phyloP scores from a whole-genome alignment of 53 echinoderm and acorn worm species.

The Echinometra lucunter region DNA sequence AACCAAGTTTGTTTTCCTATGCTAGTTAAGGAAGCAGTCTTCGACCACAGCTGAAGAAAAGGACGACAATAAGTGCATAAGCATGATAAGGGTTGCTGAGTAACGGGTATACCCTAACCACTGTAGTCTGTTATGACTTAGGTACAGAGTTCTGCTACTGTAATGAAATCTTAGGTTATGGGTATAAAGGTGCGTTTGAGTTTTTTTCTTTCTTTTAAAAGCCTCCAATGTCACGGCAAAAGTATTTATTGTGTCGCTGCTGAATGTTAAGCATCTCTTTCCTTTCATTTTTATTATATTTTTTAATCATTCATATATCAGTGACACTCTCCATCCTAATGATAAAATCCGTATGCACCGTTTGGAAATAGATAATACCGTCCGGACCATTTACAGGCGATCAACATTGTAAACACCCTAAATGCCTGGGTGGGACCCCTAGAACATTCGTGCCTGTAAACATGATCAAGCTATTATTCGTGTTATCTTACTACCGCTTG shows the following conservation, averaged over 20 bases:
- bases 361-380: background rate
- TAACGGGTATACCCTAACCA: background rate
- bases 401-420: background rate
- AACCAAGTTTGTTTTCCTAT: background rate
- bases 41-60: background rate
- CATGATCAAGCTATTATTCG: constrained; percentile 46
- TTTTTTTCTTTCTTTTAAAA: too few species aligned
- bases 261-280: too few species aligned
- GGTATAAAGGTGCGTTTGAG: too few species aligned
- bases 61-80: background rate
- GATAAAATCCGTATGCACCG: background rate
- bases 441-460: constrained; percentile 1
- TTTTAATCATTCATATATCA: too few species aligned
- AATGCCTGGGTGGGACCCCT: background rate
- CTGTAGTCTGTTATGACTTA: too few species aligned
- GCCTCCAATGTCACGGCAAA: too few species aligned
- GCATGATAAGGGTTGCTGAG: background rate
- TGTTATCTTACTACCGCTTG: background rate
- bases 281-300: too few species aligned
- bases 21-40: background rate
- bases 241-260: too few species aligned
- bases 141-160: too few species aligned
- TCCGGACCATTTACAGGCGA: background rate
- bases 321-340: too few species aligned
- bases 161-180: too few species aligned